phyloP scores from a whole-genome alignment of 2,797 vertebrate species.

The Rhinophrynus dorsalis region DNA sequence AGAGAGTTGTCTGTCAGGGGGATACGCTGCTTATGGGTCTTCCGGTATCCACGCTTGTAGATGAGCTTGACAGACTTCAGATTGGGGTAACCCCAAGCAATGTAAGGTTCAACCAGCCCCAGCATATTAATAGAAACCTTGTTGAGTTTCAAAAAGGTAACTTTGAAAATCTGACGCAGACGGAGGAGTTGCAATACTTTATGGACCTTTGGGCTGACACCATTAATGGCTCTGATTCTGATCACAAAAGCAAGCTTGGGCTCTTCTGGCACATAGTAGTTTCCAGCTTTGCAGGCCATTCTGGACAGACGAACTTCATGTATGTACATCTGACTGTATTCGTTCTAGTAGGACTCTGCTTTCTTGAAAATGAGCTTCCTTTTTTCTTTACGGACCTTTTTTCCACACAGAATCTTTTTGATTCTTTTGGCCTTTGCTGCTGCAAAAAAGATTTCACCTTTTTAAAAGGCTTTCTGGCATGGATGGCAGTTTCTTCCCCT shows the following conservation, averaged over 20 bases:
- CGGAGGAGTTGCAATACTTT: slow-evolving; percentile 77
- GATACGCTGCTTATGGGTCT: slow-evolving; percentile 90
- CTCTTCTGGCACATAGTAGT: slow-evolving; percentile 92
- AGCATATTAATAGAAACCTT: slow-evolving; percentile 85
- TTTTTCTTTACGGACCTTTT: no score
- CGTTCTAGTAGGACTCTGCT: slow-evolving; percentile 88
- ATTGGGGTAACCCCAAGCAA: slow-evolving; percentile 75
- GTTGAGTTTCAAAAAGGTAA: slow-evolving; percentile 78
- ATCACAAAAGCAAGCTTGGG: slow-evolving; percentile 92
- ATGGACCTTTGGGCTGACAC: slow-evolving; percentile 76
- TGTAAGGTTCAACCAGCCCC: slow-evolving; percentile 81
- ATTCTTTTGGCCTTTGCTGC: slow-evolving; percentile 78
- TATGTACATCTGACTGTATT: slow-evolving; percentile 89
- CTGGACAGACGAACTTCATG: slow-evolving; percentile 84
- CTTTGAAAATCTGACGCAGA: slow-evolving; percentile 80
- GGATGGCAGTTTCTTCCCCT: slow-evolving; percentile 82
- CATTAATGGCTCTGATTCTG: slow-evolving; percentile 89
- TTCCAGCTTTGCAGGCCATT: slow-evolving; percentile 90
- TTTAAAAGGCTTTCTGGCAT: slow-evolving; percentile 94
- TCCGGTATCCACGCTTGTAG: slow-evolving; percentile 91
- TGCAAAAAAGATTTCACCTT: slow-evolving; percentile 88
- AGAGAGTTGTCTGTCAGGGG: slow-evolving; percentile 88
- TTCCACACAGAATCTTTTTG: slow-evolving; percentile 81
- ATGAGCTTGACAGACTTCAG: slow-evolving; percentile 17
- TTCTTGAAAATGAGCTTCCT: no score